Base-by-base conservation (phyloP, 64 coral and sea anemone genomes). In the Stylophora pistillata region DNA sequence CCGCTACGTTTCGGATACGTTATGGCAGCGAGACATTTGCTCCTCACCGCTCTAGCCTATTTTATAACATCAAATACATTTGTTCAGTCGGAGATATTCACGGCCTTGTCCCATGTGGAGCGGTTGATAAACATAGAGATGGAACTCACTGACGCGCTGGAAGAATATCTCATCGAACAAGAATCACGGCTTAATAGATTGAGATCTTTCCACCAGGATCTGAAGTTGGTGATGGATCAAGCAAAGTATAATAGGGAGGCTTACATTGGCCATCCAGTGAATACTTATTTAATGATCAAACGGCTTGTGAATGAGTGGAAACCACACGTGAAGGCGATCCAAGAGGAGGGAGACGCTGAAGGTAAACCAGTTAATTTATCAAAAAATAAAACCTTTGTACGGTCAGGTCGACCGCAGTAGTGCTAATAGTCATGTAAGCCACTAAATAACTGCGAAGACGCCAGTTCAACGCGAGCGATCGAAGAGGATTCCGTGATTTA, bases 291-390 rank as follows among this genome's bases (percentile, higher is more conserved):
- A 55, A 82, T 98, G 53, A 94, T 98, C 72, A 98, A 98, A 77
- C 62, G 95, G 79, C 90, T 98, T 56, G 95, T 98, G 28, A 86
- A 81, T 5, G 91, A 98, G 20, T 98, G 95, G 95, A 85, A 88
- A 53, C 47, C 58, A 74, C 74, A 94, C 23, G 91, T 91, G 56
- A 86, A 82, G 30, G 41, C 64, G 27, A 74, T 94, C 11, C 76
- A 63, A 12, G 29, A 85, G 54, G 68, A 87, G 32, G 52, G 57
- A 65, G 75, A 70, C 76, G 76, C 85, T 15, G 95, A 94, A 98
- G 91, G 95, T 91, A 71, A 74, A 47, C 37, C 37, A 47, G 37
- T 47, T 61, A n/a, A 68, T 68, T 68, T n/a, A 25, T 25, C 64
- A 68, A 9, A 60, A 57, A 60, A 60, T 18, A 68, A 47, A 47